These are phyloP conservation scores for Nomada ruficornis DNA, from an alignment of 2,888 invertebrate species.

Conservation along the genomic window DNA sequence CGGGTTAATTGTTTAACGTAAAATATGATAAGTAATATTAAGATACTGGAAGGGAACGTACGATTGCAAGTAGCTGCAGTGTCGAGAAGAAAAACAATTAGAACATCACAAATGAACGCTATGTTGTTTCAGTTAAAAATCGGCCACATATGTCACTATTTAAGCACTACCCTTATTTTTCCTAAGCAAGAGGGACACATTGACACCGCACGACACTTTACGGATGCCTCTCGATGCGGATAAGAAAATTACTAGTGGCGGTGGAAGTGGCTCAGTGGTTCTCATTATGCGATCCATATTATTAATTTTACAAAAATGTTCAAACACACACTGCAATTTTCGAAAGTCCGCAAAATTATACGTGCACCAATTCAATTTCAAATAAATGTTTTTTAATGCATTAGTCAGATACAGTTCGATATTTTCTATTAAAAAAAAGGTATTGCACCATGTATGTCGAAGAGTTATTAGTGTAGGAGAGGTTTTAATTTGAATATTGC, in stretches of 20 bases:
- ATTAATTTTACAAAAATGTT: neutral
- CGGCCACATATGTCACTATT: constrained; percentile 54
- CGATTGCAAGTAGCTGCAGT: constrained; percentile 35
- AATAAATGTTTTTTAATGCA: neutral
- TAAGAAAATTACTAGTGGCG: constrained; percentile 39
- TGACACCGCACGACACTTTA: constrained; percentile 28
- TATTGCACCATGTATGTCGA: too few relatives aligned
- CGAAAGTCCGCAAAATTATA: neutral
- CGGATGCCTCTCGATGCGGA: constrained; percentile 25
- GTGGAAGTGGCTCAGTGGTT: constrained; percentile 30
- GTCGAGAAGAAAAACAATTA: constrained; percentile 25
- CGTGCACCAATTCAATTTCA: neutral
- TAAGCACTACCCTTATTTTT: constrained; percentile 52
- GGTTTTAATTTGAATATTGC: too few relatives aligned
- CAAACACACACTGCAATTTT: neutral
- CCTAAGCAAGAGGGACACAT: constrained; percentile 41
- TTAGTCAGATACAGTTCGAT: neutral
- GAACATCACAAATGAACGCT: constrained; percentile 35
- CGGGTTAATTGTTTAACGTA: neutral
- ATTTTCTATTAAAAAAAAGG: too few relatives aligned
- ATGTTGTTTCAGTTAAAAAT: constrained; percentile 42
- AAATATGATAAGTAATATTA: constrained; percentile 1
- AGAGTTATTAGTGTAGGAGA: too few relatives aligned
- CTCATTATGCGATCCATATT: constrained; percentile 17
- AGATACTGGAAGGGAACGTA: constrained; percentile 29